Evolutionary conservation across 2,888 invertebrate genomes (phyloP).

Genomic region (Myopa testacea): DNA sequence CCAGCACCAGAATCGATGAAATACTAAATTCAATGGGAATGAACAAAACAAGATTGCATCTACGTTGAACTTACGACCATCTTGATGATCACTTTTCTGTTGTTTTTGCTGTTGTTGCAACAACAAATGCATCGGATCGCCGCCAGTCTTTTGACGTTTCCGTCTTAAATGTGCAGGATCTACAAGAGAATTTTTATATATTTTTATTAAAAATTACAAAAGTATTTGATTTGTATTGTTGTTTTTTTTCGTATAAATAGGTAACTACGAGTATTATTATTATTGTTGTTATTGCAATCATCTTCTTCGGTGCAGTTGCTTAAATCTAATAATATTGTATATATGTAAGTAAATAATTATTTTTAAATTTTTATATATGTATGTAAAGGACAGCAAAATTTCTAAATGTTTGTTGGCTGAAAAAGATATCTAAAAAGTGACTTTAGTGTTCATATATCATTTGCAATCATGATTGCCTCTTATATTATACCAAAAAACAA

Average conservation of each 20-base stretch:
- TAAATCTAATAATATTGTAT: neutral
- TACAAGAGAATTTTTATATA: slow-evolving; percentile 63
- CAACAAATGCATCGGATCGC: slow-evolving; percentile 68
- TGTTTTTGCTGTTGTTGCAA: slow-evolving; percentile 59
- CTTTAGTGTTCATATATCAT: too few species aligned
- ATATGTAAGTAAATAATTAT: neutral
- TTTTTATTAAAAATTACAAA: slow-evolving; percentile 7
- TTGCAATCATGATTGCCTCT: too few species aligned
- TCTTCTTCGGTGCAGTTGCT: neutral
- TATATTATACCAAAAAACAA: too few species aligned
- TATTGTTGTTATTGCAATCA: neutral
- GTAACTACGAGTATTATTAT: too few species aligned
- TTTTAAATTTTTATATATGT: neutral
- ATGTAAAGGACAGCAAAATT: neutral
- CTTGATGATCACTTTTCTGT: slow-evolving; percentile 59
- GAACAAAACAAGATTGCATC: slow-evolving; percentile 31
- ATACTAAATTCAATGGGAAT: neutral
- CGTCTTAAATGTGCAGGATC: slow-evolving; percentile 73
- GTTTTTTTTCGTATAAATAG: too few species aligned
- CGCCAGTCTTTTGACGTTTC: slow-evolving; percentile 67
- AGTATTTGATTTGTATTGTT: neutral
- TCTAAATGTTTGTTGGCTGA: slow-evolving; percentile 3
- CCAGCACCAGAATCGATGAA: slow-evolving; percentile 13
- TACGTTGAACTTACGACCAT: slow-evolving; percentile 65
- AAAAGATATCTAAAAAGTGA: neutral